These are phyloP conservation scores for Hylia prasina DNA, from an alignment of 2,113 vertebrate species.

Conservation along the genomic window DNA sequence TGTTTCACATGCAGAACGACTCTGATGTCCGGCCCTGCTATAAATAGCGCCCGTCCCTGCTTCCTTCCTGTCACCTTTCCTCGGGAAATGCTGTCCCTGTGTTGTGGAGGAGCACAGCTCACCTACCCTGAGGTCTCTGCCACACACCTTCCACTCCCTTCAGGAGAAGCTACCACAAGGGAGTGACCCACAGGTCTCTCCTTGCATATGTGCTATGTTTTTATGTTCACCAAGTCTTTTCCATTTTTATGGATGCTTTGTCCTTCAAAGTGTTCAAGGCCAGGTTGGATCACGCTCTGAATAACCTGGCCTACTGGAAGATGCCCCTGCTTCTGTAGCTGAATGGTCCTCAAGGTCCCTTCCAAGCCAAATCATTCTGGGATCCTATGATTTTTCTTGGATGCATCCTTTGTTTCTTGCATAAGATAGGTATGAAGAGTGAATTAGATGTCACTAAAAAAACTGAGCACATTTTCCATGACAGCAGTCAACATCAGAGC, in stretches of 20 bases:
- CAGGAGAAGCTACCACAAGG: neutral
- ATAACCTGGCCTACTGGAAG: neutral
- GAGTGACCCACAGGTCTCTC: neutral
- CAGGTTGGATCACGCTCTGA: neutral
- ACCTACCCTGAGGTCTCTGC: neutral
- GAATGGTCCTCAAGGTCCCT: neutral
- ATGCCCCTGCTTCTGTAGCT: neutral
- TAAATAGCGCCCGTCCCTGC: neutral
- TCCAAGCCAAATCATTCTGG: neutral
- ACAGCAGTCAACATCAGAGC: neutral
- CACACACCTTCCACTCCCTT: neutral
- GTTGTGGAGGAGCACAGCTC: neutral
- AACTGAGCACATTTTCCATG: neutral
- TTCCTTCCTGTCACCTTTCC: conserved; percentile 9
- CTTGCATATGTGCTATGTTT: accelerated
- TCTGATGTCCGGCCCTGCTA: neutral
- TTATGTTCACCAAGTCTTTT: accelerated
- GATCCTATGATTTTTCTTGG: neutral
- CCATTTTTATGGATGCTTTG: neutral
- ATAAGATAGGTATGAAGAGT: neutral
- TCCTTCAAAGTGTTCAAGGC: neutral
- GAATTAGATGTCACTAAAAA: neutral
- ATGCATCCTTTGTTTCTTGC: neutral
- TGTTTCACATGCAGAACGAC: neutral
- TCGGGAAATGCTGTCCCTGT: neutral